Conservation (phyloP, 1,140 invertebrate species). For the Pseudomyrmex concolor region DNA sequence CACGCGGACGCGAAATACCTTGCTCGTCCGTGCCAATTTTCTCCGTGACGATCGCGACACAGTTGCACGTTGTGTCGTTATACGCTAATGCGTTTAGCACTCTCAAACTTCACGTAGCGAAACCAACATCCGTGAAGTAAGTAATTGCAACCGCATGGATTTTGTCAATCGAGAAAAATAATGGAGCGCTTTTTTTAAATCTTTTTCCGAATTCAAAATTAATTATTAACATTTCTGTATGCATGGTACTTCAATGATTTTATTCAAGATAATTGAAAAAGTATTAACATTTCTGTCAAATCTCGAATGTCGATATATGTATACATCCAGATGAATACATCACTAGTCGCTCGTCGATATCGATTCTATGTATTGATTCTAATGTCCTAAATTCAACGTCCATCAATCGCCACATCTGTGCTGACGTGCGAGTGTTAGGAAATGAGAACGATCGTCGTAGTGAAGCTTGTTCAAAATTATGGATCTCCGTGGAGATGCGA, state of each 20-base stretch:
- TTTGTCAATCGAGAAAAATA: not conserved
- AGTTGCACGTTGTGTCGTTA: slow-evolving; percentile 25
- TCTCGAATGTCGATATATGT: not conserved
- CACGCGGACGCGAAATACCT: slow-evolving; percentile 36
- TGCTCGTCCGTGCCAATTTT: slow-evolving; percentile 49
- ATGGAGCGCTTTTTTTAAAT: too few species aligned
- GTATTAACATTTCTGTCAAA: not conserved
- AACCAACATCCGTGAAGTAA: not conserved
- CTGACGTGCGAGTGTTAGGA: not conserved
- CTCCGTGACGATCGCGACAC: slow-evolving; percentile 32
- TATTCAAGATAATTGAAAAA: not conserved
- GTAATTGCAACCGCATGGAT: slow-evolving; percentile 17
- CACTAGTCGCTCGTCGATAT: not conserved
- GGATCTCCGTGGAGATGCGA: slow-evolving; percentile 20
- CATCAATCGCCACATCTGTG: slow-evolving; percentile 27
- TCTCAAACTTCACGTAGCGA: slow-evolving; percentile 17
- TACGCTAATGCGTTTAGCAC: not conserved
- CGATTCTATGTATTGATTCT: slow-evolving; percentile 18
- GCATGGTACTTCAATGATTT: not conserved
- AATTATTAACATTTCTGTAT: not conserved
- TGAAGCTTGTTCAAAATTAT: slow-evolving; percentile 32
- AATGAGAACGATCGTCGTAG: slow-evolving; percentile 26
- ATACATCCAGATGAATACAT: not conserved
- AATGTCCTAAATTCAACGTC: slow-evolving; percentile 30
- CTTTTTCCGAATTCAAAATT: slow-evolving; percentile 7